Evolutionary conservation across 2,888 invertebrate species (phyloP), one percentile per base, ranked within the genome.

Genomic region (Emmelina monodactyla): DNA sequence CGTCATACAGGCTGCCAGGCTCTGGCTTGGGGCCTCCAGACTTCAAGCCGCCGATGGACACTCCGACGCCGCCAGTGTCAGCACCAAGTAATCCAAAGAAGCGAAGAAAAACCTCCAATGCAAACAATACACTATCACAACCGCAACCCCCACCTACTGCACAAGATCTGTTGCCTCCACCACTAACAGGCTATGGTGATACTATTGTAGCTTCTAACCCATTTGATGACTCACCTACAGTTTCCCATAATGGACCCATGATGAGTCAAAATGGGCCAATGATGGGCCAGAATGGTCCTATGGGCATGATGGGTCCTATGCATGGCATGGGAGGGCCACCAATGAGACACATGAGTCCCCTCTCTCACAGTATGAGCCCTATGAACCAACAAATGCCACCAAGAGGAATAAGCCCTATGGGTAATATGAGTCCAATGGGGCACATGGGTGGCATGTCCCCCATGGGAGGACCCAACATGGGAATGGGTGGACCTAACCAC

Each of bases 181-280:
- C 94, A 15, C 86, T 93, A 54, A 88, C 91, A 31, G 93, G 93
- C 47, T 94, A 92, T 70, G 94, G 94, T 22, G 95, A 95, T 61
- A 95, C 94, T 39, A 93, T 96, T 58, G 89, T 94, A 41, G 95
- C 95, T 38, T 94, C 93, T 43, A 96, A 96, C 73, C 95, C 95
- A 25, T 96, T 96, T 66, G 95, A 96, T 72, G 95, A 96, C 63
- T 91, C 91, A 35, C 92, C 91, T 32, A 85, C 84, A 33, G 78
- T 83, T 32, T 70, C 80, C 45, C 70, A 84, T 61, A 81, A 82
- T 62, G 83, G 84, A 6, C 84, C 85, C 45, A 84, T 85, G 82
- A 80, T 82, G 66, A 83, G 78, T 56, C 84, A 84, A 29, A 85
- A 84, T 58, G 84, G 84, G 2, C 83, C 83, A n/a, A 83, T 85